phyloP scores from a whole-genome alignment of 2,888 invertebrate species.

The Andrena bicolor region DNA sequence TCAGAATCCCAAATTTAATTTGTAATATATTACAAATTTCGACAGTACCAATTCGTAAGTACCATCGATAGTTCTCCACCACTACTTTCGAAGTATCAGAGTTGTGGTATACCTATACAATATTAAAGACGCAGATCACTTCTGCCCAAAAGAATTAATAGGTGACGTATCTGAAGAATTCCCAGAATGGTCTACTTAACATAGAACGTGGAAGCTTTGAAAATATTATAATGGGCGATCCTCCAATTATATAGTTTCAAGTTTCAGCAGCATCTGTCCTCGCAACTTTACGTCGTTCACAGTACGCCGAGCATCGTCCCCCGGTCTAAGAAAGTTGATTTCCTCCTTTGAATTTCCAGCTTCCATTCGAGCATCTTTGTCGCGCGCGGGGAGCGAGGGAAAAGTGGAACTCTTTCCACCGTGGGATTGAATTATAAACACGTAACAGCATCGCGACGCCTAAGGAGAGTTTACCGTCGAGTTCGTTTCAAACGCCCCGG shows the following conservation, averaged over 20 bases:
- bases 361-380: neutral
- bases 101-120: no score
- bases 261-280: neutral
- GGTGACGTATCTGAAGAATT: no score
- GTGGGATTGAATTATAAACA: conserved; percentile 40
- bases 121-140: no score
- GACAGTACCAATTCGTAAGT: no score
- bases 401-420: neutral
- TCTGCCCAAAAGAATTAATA: no score
- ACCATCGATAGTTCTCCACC: no score
- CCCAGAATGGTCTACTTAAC: neutral
- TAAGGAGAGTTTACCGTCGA: conserved; percentile 14
- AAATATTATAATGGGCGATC: neutral
- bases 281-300: neutral
- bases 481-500: conserved; percentile 33
- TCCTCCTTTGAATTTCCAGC: neutral
- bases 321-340: neutral
- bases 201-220: neutral
- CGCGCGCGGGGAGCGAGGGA: neutral
- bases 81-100: no score
- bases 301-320: no score
- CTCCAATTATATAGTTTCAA: conserved; percentile 1
- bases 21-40: no score
- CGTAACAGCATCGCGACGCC: conserved; percentile 6
- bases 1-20: no score